A percentile compares a stretch with the other conserved stretches of the same genome.
These are phyloP conservation scores for Asobara japonica DNA, from an alignment of 1,140 invertebrate genomes.

Conservation along the genomic window DNA sequence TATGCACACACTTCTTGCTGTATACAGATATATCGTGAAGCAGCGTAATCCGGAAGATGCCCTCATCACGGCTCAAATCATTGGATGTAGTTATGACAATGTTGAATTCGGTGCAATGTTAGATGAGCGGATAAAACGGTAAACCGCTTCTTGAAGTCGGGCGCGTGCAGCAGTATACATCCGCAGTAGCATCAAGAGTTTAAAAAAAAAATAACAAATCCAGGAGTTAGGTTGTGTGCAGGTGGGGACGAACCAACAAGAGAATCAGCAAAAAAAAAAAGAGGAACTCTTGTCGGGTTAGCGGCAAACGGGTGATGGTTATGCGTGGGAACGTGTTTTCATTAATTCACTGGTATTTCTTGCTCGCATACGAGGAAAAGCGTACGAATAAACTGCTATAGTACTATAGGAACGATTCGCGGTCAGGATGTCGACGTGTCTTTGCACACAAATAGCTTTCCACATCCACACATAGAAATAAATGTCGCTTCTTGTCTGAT, in stretches of 20 bases:
- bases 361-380: slow-evolving; percentile 29
- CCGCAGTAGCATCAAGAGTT: neutral
- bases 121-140: slow-evolving; percentile 26
- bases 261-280: slow-evolving; percentile 14
- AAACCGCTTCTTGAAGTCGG: slow-evolving; percentile 30
- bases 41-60: no score
- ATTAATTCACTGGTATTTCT: slow-evolving; percentile 50
- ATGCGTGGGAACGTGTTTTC: slow-evolving; percentile 48
- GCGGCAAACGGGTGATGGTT: slow-evolving; percentile 34
- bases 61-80: no score
- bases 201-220: slow-evolving; percentile 22
- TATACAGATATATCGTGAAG: no score
- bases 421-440: slow-evolving; percentile 45
- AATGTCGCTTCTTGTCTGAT: slow-evolving; percentile 2
- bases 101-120: no score
- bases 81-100: no score
- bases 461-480: slow-evolving; percentile 7
- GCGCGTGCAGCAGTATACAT: slow-evolving; percentile 18
- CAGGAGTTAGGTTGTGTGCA: slow-evolving; percentile 10
- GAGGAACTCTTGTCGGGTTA: slow-evolving; percentile 28
- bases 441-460: slow-evolving; percentile 18
- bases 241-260: slow-evolving; percentile 13
- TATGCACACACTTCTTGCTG: no score
- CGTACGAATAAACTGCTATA: slow-evolving; percentile 33
- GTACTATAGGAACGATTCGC: slow-evolving; percentile 46